Evolutionary conservation across 2,113 vertebrate genomes (phyloP).

Genomic region (Anseranas semipalmata): DNA sequence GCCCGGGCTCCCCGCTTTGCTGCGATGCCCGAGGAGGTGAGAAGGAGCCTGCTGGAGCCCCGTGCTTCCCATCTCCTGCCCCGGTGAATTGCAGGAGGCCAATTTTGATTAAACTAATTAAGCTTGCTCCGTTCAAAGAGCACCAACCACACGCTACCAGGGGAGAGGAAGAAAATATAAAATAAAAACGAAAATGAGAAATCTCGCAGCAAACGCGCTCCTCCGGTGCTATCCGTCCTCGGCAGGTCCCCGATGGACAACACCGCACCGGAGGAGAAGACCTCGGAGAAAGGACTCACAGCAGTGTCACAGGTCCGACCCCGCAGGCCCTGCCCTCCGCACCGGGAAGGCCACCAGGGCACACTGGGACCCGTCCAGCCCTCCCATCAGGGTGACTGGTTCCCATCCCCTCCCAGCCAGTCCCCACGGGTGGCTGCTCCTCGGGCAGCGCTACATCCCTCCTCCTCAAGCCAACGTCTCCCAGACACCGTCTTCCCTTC

Average conservation of each 20-base stretch:
- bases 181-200: background rate
- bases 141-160: constrained; percentile 22
- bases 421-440: accelerated
- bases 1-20: background rate
- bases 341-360: too few relatives aligned
- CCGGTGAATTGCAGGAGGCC: constrained; percentile 23
- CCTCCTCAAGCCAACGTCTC: background rate
- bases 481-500: background rate
- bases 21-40: accelerated
- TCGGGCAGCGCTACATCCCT: background rate
- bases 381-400: background rate
- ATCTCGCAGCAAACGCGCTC: accelerated
- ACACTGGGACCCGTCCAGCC: background rate
- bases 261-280: accelerated
- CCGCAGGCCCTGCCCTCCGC: too few relatives aligned
- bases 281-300: accelerated
- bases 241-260: background rate
- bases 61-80: constrained; percentile 3
- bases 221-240: background rate
- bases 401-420: background rate
- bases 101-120: constrained; percentile 61
- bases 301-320: background rate
- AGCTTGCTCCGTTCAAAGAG: constrained; percentile 13
- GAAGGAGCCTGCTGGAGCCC: background rate
- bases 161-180: background rate